phyloP scores from a whole-genome alignment of 2,113 vertebrate genomes.

The Ceyx margarethae region DNA sequence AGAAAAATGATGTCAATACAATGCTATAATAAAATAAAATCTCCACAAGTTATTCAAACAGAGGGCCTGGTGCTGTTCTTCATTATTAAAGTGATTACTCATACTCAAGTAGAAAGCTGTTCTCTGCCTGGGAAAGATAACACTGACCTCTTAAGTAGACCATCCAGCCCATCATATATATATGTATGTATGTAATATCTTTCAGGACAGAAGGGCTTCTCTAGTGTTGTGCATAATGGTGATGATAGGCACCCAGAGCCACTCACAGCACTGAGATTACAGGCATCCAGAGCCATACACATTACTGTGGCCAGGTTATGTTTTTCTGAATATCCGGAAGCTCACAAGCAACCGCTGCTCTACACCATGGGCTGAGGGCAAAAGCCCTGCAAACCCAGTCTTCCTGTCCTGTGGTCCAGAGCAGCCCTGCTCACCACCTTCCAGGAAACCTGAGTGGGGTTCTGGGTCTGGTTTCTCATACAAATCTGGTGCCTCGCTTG shows the following conservation, averaged over 20 bases:
- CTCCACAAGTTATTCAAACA: neutral
- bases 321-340: neutral
- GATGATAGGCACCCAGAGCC: neutral
- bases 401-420: neutral
- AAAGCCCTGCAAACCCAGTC: neutral
- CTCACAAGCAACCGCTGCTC: neutral
- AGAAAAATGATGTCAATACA: neutral
- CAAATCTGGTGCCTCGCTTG: neutral
- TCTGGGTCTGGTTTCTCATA: neutral
- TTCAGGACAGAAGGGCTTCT: neutral
- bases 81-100: neutral
- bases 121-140: neutral
- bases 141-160: neutral
- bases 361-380: neutral
- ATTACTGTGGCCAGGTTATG: neutral
- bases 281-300: fast-evolving
- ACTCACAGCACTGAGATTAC: fast-evolving
- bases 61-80: neutral
- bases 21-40: neutral
- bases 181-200: no score
- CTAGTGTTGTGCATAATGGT: fast-evolving
- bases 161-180: neutral
- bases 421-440: neutral
- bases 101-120: neutral
- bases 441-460: neutral